Percentiles rank a stretch among this genome's conserved stretches.
These are phyloP conservation scores for Otocyon megalotis DNA, from an alignment of 2,113 vertebrate species.

Conservation along the genomic window DNA sequence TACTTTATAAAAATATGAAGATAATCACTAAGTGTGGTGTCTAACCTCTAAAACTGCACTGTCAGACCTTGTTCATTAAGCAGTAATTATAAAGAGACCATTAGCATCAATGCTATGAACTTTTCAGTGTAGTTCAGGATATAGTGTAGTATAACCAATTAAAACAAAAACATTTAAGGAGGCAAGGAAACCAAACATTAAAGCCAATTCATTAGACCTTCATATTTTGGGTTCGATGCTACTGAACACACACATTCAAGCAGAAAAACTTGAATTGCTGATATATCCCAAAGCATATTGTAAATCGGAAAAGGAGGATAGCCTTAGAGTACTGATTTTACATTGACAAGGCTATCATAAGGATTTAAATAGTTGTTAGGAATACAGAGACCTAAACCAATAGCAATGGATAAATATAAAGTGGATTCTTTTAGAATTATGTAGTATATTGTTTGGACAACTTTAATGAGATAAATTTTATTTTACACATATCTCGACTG, in stretches of 20 bases:
- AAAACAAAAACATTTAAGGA: conserved; percentile 90
- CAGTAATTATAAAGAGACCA: conserved; percentile 89
- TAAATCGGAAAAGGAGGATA: conserved; percentile 81
- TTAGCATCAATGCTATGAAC: conserved; percentile 88
- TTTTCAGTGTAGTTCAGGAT: conserved; percentile 88
- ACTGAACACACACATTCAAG: conserved; percentile 86
- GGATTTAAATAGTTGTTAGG: conserved; percentile 82
- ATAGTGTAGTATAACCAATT: conserved; percentile 87
- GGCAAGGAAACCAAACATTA: conserved; percentile 87
- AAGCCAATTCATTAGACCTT: conserved; percentile 89
- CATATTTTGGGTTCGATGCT: conserved; percentile 87
- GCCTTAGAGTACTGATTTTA: conserved; percentile 82
- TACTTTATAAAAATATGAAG: conserved; percentile 80
- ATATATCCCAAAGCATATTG: conserved; percentile 84
- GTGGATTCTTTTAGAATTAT: conserved; percentile 78
- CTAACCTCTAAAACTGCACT: conserved; percentile 87
- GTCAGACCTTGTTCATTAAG: conserved; percentile 87
- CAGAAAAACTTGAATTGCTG: conserved; percentile 84
- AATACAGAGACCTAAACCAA: conserved; percentile 77
- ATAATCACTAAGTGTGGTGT: conserved; percentile 82
- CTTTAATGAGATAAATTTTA: conserved; percentile 74
- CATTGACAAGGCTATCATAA: conserved; percentile 82
- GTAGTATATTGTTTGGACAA: conserved; percentile 73
- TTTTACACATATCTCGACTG: background rate
- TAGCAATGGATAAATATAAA: conserved; percentile 73